A percentile compares a stretch with the other conserved stretches of the same genome.
phyloP scores from a whole-genome alignment of 1,140 invertebrate genomes.

The Cotesia typhae region DNA sequence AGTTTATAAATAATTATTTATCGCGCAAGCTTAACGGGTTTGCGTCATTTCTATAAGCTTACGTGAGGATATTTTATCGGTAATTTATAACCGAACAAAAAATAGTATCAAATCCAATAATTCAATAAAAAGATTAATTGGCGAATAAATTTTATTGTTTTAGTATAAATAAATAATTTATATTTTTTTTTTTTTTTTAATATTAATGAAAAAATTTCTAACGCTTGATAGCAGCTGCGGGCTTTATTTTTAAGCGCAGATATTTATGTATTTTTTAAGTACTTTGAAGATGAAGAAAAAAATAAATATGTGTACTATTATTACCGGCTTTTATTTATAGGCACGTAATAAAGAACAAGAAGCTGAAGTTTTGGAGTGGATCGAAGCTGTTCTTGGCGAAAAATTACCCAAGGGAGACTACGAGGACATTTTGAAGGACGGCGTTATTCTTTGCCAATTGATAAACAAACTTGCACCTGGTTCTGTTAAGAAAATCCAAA shows the following conservation, averaged over 20 bases:
- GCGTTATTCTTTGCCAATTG: constrained; percentile 91
- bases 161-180: no score
- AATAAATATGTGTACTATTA: constrained; percentile 14
- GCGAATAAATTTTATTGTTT: neutral
- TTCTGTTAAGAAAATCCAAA: constrained; percentile 96
- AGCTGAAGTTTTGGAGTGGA: constrained; percentile 90
- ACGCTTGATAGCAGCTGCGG: constrained; percentile 11
- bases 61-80: neutral
- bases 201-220: neutral
- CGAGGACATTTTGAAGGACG: constrained; percentile 93
- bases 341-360: constrained; percentile 91
- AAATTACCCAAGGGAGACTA: constrained; percentile 83
- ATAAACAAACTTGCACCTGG: constrained; percentile 94
- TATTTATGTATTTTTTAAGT: neutral
- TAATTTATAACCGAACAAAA: neutral
- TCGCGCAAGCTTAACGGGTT: neutral
- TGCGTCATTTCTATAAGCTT: neutral
- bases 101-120: constrained; percentile 3
- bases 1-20: constrained; percentile 16
- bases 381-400: constrained; percentile 87
- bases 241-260: neutral
- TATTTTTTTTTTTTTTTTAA: no score
- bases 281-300: neutral
- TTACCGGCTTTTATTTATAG: constrained; percentile 60
- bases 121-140: neutral